Percentiles rank a stretch among this genome's conserved stretches.
These are phyloP conservation scores for Adrianichthys oophorus DNA, from an alignment of 2,797 vertebrate genomes.

Conservation along the genomic window DNA sequence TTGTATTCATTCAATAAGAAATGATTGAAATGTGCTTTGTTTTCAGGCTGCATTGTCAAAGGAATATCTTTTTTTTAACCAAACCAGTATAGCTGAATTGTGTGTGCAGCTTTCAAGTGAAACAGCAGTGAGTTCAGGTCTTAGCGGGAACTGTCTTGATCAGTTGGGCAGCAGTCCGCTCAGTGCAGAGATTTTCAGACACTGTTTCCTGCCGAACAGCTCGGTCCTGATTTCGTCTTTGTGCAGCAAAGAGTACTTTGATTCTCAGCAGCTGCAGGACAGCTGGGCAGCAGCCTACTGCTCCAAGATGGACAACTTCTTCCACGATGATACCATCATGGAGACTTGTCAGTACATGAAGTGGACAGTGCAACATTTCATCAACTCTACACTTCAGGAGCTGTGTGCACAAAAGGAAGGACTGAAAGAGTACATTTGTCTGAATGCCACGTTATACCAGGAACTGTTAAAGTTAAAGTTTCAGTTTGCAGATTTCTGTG, in stretches of 20 bases:
- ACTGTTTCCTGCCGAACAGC: slow-evolving; percentile 85
- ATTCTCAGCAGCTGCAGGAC: slow-evolving; percentile 62
- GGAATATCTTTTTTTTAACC: slow-evolving; percentile 75
- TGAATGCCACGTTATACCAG: slow-evolving; percentile 76
- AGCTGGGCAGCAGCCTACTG: slow-evolving; percentile 78
- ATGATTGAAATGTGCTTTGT: slow-evolving; percentile 2
- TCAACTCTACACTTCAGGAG: slow-evolving; percentile 73
- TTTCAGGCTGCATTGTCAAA: slow-evolving; percentile 70
- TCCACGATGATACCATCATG: slow-evolving; percentile 30
- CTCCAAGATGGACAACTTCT: slow-evolving; percentile 67
- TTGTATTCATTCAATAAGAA: too few relatives aligned
- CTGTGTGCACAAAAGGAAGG: slow-evolving; percentile 68
- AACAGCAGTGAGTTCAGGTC: slow-evolving; percentile 27
- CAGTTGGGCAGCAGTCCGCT: slow-evolving; percentile 73
- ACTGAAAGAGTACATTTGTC: slow-evolving; percentile 81
- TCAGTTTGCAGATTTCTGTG: slow-evolving; percentile 72
- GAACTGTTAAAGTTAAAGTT: slow-evolving; percentile 66
- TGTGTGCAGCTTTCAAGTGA: slow-evolving; percentile 78
- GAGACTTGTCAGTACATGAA: slow-evolving; percentile 73
- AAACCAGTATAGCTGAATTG: slow-evolving; percentile 77
- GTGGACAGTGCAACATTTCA: slow-evolving; percentile 72
- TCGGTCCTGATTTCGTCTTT: slow-evolving; percentile 74
- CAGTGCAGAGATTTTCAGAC: slow-evolving; percentile 80
- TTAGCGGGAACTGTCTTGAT: slow-evolving; percentile 72
- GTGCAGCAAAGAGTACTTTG: slow-evolving; percentile 67